phyloP scores from a whole-genome alignment of 2,888 invertebrate genomes.

The Zootermopsis nevadensis region DNA sequence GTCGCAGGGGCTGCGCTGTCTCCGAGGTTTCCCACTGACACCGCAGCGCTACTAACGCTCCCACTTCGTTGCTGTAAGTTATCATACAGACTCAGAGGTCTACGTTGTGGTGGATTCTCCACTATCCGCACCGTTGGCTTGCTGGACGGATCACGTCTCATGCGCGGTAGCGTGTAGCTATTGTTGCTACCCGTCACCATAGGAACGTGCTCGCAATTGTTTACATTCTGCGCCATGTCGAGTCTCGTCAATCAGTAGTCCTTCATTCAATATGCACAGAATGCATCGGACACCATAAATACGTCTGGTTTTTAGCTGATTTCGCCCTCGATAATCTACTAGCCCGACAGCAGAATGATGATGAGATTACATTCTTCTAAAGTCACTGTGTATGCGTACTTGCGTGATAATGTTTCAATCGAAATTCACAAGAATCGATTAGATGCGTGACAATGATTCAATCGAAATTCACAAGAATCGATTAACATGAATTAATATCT shows the following conservation, averaged over 20 bases:
- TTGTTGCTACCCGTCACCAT: not conserved
- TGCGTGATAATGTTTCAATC: no score
- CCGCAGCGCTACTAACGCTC: constrained; percentile 16
- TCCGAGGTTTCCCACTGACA: constrained; percentile 20
- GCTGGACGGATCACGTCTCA: constrained; percentile 9
- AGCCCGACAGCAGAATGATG: no score
- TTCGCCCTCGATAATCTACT: no score
- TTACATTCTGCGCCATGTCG: not conserved
- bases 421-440: no score
- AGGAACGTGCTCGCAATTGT: no score
- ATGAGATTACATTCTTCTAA: no score
- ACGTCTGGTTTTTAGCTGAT: no score
- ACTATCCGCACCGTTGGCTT: constrained; percentile 1
- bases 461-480: no score
- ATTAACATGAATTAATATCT: no score
- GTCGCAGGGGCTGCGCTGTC: constrained; percentile 54
- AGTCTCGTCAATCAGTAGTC: not conserved
- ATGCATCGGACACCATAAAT: not conserved
- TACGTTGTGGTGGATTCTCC: constrained; percentile 25
- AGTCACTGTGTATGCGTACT: no score
- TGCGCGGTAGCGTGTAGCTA: constrained; percentile 47
- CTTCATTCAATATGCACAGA: not conserved
- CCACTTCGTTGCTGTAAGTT: constrained; percentile 54
- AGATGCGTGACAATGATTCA: no score
- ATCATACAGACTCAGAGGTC: constrained; percentile 56